Base-by-base conservation (phyloP, 2,888 invertebrate species). In the Bugula neritina region DNA sequence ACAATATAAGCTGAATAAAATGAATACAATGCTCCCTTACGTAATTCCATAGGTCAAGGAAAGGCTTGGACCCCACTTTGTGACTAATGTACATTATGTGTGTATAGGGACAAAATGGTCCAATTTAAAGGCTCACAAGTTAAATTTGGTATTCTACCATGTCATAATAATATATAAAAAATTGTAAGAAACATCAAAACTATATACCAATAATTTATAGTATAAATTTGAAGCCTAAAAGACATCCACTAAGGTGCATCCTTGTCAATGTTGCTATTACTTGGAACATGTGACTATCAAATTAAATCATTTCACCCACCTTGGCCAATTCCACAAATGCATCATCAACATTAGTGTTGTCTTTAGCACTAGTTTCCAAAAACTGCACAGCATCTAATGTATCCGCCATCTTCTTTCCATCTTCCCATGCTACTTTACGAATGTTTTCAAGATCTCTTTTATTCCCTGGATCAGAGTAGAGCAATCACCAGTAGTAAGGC, bases 361-460 rank as follows among this genome's bases (percentile, higher is more conserved):
- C 81, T 72, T 81, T 81, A 13, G 82, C 81, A 74, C 80, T 81
- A 1, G 82, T 80, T 73, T 82, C 82, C 21, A 74, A 54, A 23
- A 70, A 70, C 25, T 54, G 70, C 87, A 52, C 74, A 29, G 77
- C 76, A 55, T 77, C 77, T 35, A 81, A 75, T 78, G 81, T 80
- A 57, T 74, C 76, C 81, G 92, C 91, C 86, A 94, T 90, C 35
- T 91, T 90, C 82, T 92, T 91, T 10, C 80, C 81, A 69, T 82
- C 80, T 35, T 77, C 74, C 23, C 76, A 74, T 29, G 75, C 78
- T 10, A 82, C 81, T 72, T 82, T 80, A 69, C 82, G 73, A 31
- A 79, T 70, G 25, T 77, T 74, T 43, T 81, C 80, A 34, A 81
- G 71, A 71, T 82, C 82, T 74, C 77, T 78, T 73, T 82, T 82